Percentiles rank a stretch among this genome's conserved stretches.
Conservation (phyloP, 2,888 invertebrate species). For the Drosophila borealis region DNA sequence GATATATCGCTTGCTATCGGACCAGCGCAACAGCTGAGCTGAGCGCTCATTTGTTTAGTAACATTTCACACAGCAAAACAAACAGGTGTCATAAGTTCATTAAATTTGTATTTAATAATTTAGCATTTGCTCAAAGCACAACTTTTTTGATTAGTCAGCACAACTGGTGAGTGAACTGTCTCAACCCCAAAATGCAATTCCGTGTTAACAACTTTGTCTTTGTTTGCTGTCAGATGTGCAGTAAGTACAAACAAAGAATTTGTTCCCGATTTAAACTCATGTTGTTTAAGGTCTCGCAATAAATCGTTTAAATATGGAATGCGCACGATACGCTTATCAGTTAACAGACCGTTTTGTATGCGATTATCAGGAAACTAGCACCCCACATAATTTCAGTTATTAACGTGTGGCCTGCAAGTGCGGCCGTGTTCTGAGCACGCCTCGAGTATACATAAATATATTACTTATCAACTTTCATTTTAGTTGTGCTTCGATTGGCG, state of each 20-base stretch:
- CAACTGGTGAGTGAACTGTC: conserved; percentile 30
- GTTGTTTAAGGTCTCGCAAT: background rate
- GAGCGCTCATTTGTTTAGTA: conserved; percentile 45
- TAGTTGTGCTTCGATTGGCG: conserved; percentile 26
- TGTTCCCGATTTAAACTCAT: background rate
- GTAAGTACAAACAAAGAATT: conserved; percentile 3
- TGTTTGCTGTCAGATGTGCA: conserved; percentile 1
- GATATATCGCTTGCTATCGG: conserved; percentile 27
- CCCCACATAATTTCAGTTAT: conserved; percentile 53
- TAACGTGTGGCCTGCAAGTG: conserved; percentile 45
- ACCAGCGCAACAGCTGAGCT: conserved; percentile 36
- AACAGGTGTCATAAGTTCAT: conserved; percentile 15
- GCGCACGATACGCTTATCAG: conserved; percentile 55
- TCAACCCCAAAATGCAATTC: background rate
- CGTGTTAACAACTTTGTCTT: background rate
- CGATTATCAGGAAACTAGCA: conserved; percentile 40
- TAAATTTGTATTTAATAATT: background rate
- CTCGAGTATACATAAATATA: background rate
- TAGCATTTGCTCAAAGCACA: conserved; percentile 3
- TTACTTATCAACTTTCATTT: conserved; percentile 28
- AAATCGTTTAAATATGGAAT: conserved; percentile 6
- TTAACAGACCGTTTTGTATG: conserved; percentile 43
- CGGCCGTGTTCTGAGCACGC: conserved; percentile 28
- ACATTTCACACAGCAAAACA: conserved; percentile 9
- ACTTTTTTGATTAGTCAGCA: conserved; percentile 4